Percentiles rank a stretch among this genome's conserved stretches.
Evolutionary conservation across 2,797 vertebrate species (phyloP).

Genomic region (Chiroxiphia lanceolata): DNA sequence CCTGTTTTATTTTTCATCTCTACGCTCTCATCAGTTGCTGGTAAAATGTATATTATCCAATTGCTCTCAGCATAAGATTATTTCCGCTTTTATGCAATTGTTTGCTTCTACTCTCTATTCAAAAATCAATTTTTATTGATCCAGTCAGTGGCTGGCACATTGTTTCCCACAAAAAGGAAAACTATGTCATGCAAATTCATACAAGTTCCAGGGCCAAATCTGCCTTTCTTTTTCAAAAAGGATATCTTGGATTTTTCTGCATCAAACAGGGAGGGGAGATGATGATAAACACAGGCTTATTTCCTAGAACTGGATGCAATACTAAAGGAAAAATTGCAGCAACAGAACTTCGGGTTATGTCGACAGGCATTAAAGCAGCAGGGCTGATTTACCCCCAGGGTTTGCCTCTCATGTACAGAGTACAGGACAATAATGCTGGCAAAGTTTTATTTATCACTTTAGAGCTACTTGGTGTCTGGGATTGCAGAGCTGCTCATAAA

Average conservation of each 20-base stretch:
- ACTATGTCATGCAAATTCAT: background rate
- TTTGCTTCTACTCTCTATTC: slow-evolving; percentile 50
- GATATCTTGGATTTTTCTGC: background rate
- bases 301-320: background rate
- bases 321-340: background rate
- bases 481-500: background rate
- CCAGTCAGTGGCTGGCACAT: slow-evolving; percentile 2
- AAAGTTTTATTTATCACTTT: background rate
- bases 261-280: background rate
- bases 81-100: slow-evolving; percentile 62
- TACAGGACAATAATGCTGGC: background rate
- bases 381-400: background rate
- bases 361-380: background rate
- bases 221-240: background rate
- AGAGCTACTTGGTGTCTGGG: background rate
- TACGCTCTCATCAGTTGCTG: background rate
- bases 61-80: slow-evolving; percentile 43
- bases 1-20: slow-evolving; percentile 38
- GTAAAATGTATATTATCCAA: slow-evolving; percentile 50
- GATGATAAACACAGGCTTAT: background rate
- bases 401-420: background rate
- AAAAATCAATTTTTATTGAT: slow-evolving; percentile 66
- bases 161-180: slow-evolving; percentile 41
- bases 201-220: background rate
- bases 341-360: background rate